phyloP scores from a whole-genome alignment of 1,140 invertebrate species.

The Drosophila bocqueti region DNA sequence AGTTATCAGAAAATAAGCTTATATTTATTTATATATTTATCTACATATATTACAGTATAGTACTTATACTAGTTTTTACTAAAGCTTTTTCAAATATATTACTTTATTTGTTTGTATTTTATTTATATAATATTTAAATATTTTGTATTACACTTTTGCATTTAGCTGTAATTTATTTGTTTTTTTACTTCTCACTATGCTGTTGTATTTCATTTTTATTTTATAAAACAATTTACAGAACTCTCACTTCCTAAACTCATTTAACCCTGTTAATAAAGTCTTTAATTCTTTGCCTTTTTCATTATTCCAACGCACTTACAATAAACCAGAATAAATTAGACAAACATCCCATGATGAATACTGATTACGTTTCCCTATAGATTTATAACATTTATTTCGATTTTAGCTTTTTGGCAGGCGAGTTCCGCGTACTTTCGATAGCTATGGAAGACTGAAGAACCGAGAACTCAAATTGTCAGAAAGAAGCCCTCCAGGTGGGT shows the following conservation, averaged over 20 bases:
- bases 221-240: background rate
- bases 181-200: background rate
- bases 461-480: slow-evolving; percentile 30
- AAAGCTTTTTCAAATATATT: background rate
- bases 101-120: background rate
- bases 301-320: slow-evolving; percentile 60
- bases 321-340: slow-evolving; percentile 47
- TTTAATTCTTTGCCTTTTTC: background rate
- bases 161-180: background rate
- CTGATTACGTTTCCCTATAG: slow-evolving; percentile 24
- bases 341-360: slow-evolving; percentile 64
- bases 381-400: slow-evolving; percentile 31
- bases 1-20: background rate
- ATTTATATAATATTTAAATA: background rate
- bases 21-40: background rate
- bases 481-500: slow-evolving; percentile 20
- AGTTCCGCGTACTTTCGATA: slow-evolving; percentile 62
- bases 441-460: slow-evolving; percentile 54
- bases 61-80: background rate
- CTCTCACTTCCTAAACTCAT: background rate
- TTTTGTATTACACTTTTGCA: background rate
- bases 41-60: no score
- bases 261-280: background rate
- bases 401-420: slow-evolving; percentile 9
- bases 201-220: background rate